phyloP scores from a whole-genome alignment of 2,888 invertebrate genomes.

The Hypselothyrea guttata region DNA sequence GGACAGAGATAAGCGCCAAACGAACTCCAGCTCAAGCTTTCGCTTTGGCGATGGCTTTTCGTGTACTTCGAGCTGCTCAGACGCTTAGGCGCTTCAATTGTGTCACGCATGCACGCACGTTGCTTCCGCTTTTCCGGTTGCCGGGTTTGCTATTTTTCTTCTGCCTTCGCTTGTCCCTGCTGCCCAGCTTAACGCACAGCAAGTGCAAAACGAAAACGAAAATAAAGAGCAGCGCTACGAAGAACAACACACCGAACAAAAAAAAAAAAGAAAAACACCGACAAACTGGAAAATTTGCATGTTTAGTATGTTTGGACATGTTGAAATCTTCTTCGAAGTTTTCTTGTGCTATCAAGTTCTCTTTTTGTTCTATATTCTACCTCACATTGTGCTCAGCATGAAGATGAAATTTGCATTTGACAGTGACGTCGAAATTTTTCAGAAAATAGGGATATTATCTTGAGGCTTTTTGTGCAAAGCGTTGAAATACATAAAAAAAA shows the following conservation, averaged over 20 bases:
- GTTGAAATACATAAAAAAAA: not conserved
- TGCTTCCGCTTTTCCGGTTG: slow-evolving; percentile 79
- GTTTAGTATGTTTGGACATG: slow-evolving; percentile 75
- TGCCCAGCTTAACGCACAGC: not conserved
- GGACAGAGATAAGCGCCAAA: slow-evolving; percentile 50
- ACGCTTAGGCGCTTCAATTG: slow-evolving; percentile 72
- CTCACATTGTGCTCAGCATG: slow-evolving; percentile 33
- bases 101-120: slow-evolving; percentile 81
- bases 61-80: slow-evolving; percentile 10
- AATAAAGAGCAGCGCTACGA: slow-evolving; percentile 24
- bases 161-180: slow-evolving; percentile 14
- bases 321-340: slow-evolving; percentile 76
- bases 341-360: slow-evolving; percentile 42
- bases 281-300: slow-evolving; percentile 79
- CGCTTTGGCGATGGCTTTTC: not conserved
- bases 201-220: slow-evolving; percentile 14
- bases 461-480: slow-evolving; percentile 5
- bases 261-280: slow-evolving; percentile 54
- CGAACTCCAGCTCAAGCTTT: not conserved
- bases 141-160: slow-evolving; percentile 73
- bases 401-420: slow-evolving; percentile 72
- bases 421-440: slow-evolving; percentile 55
- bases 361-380: slow-evolving; percentile 12
- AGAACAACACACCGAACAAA: slow-evolving; percentile 19
- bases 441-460: slow-evolving; percentile 12